Base-by-base conservation (phyloP, 2,888 invertebrate species). In the Ophioninae sp. region DNA sequence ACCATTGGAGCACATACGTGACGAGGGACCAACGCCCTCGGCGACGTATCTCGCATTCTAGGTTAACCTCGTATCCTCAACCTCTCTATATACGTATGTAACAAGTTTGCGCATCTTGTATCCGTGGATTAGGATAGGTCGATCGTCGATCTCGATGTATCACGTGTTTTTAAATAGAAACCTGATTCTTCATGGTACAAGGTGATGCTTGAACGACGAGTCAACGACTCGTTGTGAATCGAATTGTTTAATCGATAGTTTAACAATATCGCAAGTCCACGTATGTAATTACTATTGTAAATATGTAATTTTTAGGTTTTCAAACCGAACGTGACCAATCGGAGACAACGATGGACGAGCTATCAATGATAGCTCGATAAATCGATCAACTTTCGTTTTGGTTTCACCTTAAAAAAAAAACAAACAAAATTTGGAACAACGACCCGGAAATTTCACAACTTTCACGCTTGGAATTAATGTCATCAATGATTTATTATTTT, bases 41-140 rank as follows among this genome's bases (percentile, higher is more conserved):
- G 87, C 89, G 83, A 88, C 87, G 84, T 84, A 84, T 81, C 75
- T 87, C 85, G 86, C 88, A 90, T 91, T 91, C 90, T 89, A 88
- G 91, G 87, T 87, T 87, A 87, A 84, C 87, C 81, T 83, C 77
- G 62, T 82, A 72, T 64, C 56, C 76, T 61, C 82, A 68, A 79
- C 82, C 17, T 56, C 50, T n/a, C 74, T 82, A 59, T 70, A 50
- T 74, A 68, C 41, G 65, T 69, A 57, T 70, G 44, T 23, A 69
- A 73, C 56, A 65, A 64, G 69, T 69, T 61, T 79, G 50, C 77
- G 69, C 41, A 30, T 44, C 57, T 44, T 73, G 62, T 68, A 70
- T 70, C 56, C 77, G 68, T 30, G 59, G 68, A 69, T 78, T 79
- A 78, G 73, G 73, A 83, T 73, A 81, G 81, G 73, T 83, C 83